A percentile compares a stretch with the other conserved stretches of the same genome.
phyloP scores from a whole-genome alignment of 2,797 vertebrate species.

The Enoplosus armatus region DNA sequence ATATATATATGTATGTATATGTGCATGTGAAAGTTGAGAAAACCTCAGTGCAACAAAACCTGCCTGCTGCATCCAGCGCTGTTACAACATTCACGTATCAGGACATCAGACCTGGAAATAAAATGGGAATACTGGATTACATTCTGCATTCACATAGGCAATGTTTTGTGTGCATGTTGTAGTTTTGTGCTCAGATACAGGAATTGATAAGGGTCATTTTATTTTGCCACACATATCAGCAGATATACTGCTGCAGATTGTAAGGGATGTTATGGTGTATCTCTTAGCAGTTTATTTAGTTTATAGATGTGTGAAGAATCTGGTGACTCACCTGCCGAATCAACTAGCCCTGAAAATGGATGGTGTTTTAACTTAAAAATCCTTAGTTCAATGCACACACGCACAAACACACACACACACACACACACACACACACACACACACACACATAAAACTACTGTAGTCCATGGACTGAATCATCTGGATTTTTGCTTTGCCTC shows the following conservation, averaged over 20 bases:
- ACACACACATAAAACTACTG: not conserved
- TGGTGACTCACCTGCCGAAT: no score
- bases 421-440: not conserved
- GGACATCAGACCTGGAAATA: not conserved
- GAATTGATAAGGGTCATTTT: not conserved
- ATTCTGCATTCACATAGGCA: not conserved
- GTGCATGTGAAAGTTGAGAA: slow-evolving; percentile 12
- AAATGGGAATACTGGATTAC: not conserved
- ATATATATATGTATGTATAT: slow-evolving; percentile 1
- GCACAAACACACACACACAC: not conserved
- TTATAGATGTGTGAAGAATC: slow-evolving; percentile 2
- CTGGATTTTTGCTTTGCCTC: not conserved
- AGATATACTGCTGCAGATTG: not conserved
- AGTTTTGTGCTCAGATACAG: not conserved
- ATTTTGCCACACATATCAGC: not conserved
- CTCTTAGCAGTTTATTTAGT: not conserved
- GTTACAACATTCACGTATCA: not conserved
- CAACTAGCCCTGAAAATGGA: no score
- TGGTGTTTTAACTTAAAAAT: no score
- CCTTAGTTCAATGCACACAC: not conserved
- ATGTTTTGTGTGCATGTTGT: not conserved
- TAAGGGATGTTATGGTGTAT: not conserved
- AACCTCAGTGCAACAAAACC: not conserved
- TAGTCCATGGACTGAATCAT: not conserved
- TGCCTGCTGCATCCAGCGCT: not conserved